phyloP scores from a whole-genome alignment of 2,888 invertebrate genomes.

The Gonocerus acuteangulatus region DNA sequence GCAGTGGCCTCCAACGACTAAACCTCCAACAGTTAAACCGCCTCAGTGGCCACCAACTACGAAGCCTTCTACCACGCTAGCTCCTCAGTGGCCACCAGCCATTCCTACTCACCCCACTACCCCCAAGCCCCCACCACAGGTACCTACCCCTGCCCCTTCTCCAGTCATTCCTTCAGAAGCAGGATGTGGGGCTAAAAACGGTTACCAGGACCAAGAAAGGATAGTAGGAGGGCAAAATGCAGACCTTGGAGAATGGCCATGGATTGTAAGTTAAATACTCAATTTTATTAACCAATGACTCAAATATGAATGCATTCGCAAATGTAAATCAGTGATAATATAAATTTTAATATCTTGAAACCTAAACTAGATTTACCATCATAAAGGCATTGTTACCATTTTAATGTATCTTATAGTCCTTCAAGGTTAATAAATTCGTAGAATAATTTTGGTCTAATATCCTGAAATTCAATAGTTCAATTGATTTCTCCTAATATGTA shows the following conservation, averaged over 20 bases:
- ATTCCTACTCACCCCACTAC: constrained; percentile 32
- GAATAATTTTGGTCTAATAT: no score
- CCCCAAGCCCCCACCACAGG: constrained; percentile 34
- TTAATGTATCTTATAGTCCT: neutral
- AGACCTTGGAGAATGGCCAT: constrained; percentile 72
- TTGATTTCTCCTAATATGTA: no score
- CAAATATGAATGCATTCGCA: no score
- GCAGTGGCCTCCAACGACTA: constrained; percentile 42
- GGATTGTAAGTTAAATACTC: constrained; percentile 41
- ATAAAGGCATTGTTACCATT: no score
- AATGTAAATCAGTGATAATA: no score
- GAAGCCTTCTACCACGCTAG: constrained; percentile 38
- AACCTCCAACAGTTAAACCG: constrained; percentile 39
- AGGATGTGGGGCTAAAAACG: constrained; percentile 70
- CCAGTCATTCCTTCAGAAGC: constrained; percentile 40
- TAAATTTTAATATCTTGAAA: no score
- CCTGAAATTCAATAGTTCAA: no score
- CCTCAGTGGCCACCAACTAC: constrained; percentile 38
- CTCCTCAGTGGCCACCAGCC: constrained; percentile 34
- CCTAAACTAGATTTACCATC: no score
- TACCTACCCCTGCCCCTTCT: constrained; percentile 40
- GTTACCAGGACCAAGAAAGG: constrained; percentile 69
- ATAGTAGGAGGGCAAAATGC: constrained; percentile 80
- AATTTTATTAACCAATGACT: no score
- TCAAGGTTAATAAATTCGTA: no score